phyloP scores from a whole-genome alignment of 1,140 invertebrate genomes.

The Solenopsis invicta region DNA sequence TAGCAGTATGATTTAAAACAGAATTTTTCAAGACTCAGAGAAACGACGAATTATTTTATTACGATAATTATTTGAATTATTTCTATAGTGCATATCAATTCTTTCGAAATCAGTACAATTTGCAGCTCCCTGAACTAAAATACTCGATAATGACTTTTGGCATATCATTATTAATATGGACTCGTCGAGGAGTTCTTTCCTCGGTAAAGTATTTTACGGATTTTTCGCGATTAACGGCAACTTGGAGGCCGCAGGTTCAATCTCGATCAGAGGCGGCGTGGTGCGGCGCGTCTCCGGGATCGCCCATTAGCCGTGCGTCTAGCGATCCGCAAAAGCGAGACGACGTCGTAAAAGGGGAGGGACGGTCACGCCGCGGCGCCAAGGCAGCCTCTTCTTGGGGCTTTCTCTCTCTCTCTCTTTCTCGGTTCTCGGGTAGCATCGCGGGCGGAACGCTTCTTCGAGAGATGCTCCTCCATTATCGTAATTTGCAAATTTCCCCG shows the following conservation, averaged over 20 bases:
- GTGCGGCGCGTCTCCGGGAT: slow-evolving; percentile 20
- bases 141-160: background rate
- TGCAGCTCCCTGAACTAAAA: background rate
- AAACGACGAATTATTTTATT: too few species aligned
- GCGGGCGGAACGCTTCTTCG: slow-evolving; percentile 73
- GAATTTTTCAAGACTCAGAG: background rate
- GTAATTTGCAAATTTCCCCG: slow-evolving; percentile 83
- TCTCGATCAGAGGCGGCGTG: slow-evolving; percentile 32
- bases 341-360: slow-evolving; percentile 43
- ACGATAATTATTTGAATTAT: background rate
- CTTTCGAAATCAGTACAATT: background rate
- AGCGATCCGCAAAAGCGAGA: slow-evolving; percentile 25
- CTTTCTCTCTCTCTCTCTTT: background rate
- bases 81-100: background rate
- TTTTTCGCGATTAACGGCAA: slow-evolving; percentile 35
- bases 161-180: background rate
- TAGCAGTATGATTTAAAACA: background rate
- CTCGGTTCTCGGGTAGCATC: slow-evolving; percentile 67
- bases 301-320: slow-evolving; percentile 49
- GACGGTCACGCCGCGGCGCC: slow-evolving; percentile 68
- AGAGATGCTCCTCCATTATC: slow-evolving; percentile 80
- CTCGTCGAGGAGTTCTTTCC: background rate
- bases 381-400: slow-evolving; percentile 61
- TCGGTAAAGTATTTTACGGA: background rate
- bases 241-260: slow-evolving; percentile 10